Base-by-base conservation (phyloP, 2,113 vertebrate species). In the Abramis brama region DNA sequence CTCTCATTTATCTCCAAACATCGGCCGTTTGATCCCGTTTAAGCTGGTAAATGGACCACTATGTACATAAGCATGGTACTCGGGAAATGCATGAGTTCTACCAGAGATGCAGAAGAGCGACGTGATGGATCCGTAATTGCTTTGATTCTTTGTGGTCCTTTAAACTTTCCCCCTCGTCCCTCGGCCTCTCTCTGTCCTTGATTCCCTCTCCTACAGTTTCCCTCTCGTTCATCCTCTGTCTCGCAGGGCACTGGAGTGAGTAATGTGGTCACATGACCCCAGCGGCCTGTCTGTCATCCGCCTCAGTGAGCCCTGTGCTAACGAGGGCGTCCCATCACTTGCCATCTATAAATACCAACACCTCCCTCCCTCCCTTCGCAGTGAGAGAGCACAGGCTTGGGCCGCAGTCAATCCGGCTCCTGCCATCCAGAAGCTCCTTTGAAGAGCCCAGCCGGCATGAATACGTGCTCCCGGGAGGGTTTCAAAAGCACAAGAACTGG, bases 331-430 rank as follows among this genome's bases (percentile, higher is more conserved):
- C 93, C 91, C 94, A 93, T 93, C 93, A 92, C 91, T 94, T 93
- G 93, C 93, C 93, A 92, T 94, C 93, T 94, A 93, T 94, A 94
- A 94, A 94, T 94, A 93, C 92, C 78, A 82, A 90, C 92, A 91
- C 90, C 87, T 82, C 86, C 88, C 89, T 89, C 84, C 83, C 60
- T 71, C 84, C 87, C 30, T 79, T 52, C 19, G 6, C 52, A 27
- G 79, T 86, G 70, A 91, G 76, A 91, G 91, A 91, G 90, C 47
- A 30, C 21, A 60, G 55, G 52, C 68, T 15, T 39, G 13, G 50
- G 89, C 76, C 85, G 50, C 71, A 77, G 76, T 88, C 90, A 90
- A 85, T 90, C 89, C 87, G 79, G 47, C 15, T 68, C 74, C 85
- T 80, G 52, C 80, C 66, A 85, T 87, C 88, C 74, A 81, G 88